Percentiles rank a stretch among this genome's conserved stretches.
Conservation (phyloP, 2,797 vertebrate species). For the Bovichtus variegatus region DNA sequence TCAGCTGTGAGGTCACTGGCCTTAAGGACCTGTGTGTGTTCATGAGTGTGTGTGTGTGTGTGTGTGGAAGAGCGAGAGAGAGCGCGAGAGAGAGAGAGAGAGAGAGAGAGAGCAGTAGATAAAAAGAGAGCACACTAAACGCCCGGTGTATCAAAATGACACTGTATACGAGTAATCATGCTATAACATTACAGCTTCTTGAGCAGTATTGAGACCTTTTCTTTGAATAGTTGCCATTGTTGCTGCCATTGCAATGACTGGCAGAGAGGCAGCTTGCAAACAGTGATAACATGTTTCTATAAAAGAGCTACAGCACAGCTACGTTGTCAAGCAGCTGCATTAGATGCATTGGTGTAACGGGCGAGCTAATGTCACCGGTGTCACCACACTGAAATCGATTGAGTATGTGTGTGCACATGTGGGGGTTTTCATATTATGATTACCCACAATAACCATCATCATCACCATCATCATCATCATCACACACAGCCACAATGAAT, state of each 20-base stretch:
- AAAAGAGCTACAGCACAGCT: constrained; percentile 3
- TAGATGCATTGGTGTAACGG: constrained; percentile 19
- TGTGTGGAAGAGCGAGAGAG: constrained; percentile 34
- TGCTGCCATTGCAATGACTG: neutral
- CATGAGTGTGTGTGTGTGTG: constrained; percentile 48
- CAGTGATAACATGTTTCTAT: constrained; percentile 11
- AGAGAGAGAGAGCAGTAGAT: constrained; percentile 3
- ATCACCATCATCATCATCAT: constrained; percentile 35
- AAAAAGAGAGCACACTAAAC: constrained; percentile 18
- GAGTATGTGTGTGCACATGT: constrained; percentile 33
- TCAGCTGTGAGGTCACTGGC: constrained; percentile 68
- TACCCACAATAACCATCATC: constrained; percentile 51
- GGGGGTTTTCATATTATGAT: constrained; percentile 40
- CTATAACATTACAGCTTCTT: constrained; percentile 6
- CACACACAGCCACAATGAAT: constrained; percentile 39
- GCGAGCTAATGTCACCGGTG: constrained; percentile 40
- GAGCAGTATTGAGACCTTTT: neutral
- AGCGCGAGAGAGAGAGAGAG: constrained; percentile 34
- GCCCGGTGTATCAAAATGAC: constrained; percentile 12
- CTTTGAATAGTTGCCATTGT: constrained; percentile 3
- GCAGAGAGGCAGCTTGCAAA: constrained; percentile 14
- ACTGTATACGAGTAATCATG: constrained; percentile 4
- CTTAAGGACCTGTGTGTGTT: constrained; percentile 48
- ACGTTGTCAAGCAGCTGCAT: constrained; percentile 21
- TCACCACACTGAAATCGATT: constrained; percentile 29